Conservation (phyloP, 2,888 invertebrate species). For the Brachypalpus laphriformis region DNA sequence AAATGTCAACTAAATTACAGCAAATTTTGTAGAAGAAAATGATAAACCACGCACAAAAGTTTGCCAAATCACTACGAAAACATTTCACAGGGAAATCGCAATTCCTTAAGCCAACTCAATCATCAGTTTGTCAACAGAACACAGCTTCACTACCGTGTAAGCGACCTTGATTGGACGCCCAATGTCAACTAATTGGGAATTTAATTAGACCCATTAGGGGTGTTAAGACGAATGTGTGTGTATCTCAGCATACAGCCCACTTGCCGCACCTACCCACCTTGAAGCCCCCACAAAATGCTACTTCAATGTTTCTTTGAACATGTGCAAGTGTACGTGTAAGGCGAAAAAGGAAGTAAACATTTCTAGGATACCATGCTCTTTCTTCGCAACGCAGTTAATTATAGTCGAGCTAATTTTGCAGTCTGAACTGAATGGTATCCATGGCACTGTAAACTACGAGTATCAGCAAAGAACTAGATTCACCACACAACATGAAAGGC, state of each 20-base stretch:
- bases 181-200: constrained; percentile 35
- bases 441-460: constrained; percentile 10
- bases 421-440: neutral
- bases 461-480: neutral
- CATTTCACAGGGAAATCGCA: neutral
- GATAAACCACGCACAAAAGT: too few relatives aligned
- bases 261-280: neutral
- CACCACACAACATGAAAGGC: neutral
- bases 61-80: too few relatives aligned
- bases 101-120: neutral
- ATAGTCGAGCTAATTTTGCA: constrained; percentile 25
- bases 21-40: too few relatives aligned
- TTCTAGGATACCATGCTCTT: constrained; percentile 5
- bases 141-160: neutral
- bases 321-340: neutral
- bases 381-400: constrained; percentile 26
- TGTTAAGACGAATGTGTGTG: neutral
- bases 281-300: neutral
- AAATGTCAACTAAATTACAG: too few relatives aligned
- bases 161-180: constrained; percentile 30
- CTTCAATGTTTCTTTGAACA: neutral
- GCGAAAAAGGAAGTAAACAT: neutral
- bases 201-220: constrained; percentile 17
- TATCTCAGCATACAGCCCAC: neutral
- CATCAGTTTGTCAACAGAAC: neutral